Percentiles rank a stretch among this genome's conserved stretches.
Evolutionary conservation across 2,113 vertebrate species (phyloP).

Genomic region (Pteronura brasiliensis): DNA sequence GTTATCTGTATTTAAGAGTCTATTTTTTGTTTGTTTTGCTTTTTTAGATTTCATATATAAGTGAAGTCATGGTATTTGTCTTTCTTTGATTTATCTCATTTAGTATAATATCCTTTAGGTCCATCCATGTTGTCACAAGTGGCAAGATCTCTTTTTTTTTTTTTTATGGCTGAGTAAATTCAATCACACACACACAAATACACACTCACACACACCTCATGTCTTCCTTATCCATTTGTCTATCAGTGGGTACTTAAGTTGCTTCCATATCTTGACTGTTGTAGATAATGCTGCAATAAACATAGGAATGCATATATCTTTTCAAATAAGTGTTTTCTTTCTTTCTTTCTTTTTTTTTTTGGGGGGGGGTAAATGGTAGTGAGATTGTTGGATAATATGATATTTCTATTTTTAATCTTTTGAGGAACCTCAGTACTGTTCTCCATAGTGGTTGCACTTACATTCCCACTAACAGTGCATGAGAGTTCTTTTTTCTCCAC

Average conservation of each 20-base stretch:
- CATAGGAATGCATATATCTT: neutral
- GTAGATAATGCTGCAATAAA: neutral
- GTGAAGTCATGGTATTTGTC: neutral
- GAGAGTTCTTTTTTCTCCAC: neutral
- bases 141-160: neutral
- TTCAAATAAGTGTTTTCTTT: neutral
- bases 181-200: neutral
- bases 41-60: neutral
- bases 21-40: neutral
- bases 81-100: neutral
- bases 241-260: neutral
- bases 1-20: neutral
- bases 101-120: neutral
- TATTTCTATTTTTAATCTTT: neutral
- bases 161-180: neutral
- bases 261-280: neutral
- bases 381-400: neutral
- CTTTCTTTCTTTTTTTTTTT: neutral
- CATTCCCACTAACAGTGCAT: neutral
- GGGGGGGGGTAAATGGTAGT: neutral
- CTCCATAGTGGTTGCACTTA: neutral
- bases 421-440: neutral
- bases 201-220: neutral
- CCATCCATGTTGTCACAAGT: neutral
- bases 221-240: neutral